Base-by-base conservation (phyloP, 2,888 invertebrate species). In the Tetragonisca angustula region DNA sequence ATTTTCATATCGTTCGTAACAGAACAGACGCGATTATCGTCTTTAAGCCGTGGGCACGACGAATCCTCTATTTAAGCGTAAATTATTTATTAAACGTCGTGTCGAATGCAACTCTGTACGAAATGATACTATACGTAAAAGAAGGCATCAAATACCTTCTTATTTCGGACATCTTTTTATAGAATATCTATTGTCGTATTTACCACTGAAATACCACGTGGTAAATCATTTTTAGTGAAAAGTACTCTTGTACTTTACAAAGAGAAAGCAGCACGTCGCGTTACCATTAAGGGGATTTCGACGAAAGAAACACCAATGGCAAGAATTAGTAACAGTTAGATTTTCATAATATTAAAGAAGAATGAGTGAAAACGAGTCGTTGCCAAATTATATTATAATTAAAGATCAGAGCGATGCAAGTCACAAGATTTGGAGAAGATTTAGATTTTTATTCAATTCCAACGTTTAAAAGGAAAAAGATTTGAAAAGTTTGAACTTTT, bases 1-100 rank as follows among this genome's bases (percentile, higher is more conserved):
- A 87, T 84, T 85, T 83, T 87, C 85, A 75, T 83, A 83, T 88
- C 70, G 64, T 65, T 70, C 77, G 69, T 71, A 76, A 79, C 64
- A 74, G 64, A 54, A 43, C 69, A 64, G 59, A 65, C 68, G 62
- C 72, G 62, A 79, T 68, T 70, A 74, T 32, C 52, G 27, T 43
- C n/a, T 73, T 21, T 59, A 69, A 79, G 71, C 76, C 36, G 27
- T 56, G 50, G 15, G 15, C 52, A 17, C 15, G 27, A 27, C 43
- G 17, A 67, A 69, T 59, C 32, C 19, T 19, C 19, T 15, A 3
- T 54, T 36, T 56, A 36, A 56, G 54, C 64, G 36, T 65, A 52
- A 65, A 64, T 74, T 54, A 74, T 74, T 74, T 65, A 64, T 73
- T 73, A 62, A 49, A 27, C 49, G 21, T 50, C 61, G 49, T 19